phyloP scores from a whole-genome alignment of 2,797 vertebrate species.

The Rhinoraja longicauda region DNA sequence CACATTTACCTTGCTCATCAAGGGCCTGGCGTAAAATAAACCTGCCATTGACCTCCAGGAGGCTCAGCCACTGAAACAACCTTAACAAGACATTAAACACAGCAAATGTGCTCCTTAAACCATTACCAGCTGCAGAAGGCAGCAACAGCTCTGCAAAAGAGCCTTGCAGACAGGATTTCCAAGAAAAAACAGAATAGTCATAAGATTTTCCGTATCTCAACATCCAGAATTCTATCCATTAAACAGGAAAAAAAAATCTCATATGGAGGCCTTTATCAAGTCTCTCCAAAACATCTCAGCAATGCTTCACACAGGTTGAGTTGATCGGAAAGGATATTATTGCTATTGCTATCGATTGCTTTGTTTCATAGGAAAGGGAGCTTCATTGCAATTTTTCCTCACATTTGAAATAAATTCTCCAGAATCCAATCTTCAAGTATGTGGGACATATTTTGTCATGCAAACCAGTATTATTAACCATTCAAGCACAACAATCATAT shows the following conservation, averaged over 20 bases:
- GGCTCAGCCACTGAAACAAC: conserved; percentile 65
- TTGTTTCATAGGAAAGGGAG: conserved; percentile 2
- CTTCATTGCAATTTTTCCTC: not conserved
- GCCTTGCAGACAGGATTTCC: conserved; percentile 47
- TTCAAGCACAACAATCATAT: not conserved
- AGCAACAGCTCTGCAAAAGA: conserved; percentile 48
- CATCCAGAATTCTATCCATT: not conserved
- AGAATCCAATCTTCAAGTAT: conserved; percentile 2
- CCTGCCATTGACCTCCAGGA: conserved; percentile 67
- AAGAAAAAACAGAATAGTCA: conserved; percentile 44
- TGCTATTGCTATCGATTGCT: not conserved
- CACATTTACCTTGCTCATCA: conserved; percentile 61
- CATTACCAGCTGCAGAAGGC: conserved; percentile 58
- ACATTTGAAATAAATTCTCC: not conserved
- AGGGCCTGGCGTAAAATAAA: conserved; percentile 61
- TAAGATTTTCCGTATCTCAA: not conserved
- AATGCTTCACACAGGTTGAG: conserved; percentile 1
- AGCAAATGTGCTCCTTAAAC: conserved; percentile 53
- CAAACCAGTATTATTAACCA: not conserved
- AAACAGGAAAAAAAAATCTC: not conserved
- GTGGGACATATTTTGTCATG: not conserved
- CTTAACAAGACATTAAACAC: conserved; percentile 72
- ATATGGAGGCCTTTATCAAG: not conserved
- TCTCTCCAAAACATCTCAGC: not conserved
- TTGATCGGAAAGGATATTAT: not conserved